Percentiles rank a stretch among this genome's conserved stretches.
phyloP scores from a whole-genome alignment of 2,888 invertebrate genomes.

The Ectropis crepuscularia region DNA sequence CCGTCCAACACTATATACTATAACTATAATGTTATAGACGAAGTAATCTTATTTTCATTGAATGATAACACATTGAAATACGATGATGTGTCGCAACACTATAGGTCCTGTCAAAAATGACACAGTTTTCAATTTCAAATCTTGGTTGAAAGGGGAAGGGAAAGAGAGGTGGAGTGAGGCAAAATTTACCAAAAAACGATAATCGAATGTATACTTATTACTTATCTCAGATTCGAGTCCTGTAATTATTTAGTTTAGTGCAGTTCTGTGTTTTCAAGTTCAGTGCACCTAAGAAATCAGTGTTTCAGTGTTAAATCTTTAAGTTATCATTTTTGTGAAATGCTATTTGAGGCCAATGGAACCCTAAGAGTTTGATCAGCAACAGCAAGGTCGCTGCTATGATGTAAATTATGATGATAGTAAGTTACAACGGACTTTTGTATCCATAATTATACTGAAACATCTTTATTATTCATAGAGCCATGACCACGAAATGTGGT shows the following conservation, averaged over 20 bases:
- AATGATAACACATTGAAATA: too few relatives aligned
- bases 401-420: conserved; percentile 71
- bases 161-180: neutral
- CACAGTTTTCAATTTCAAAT: neutral
- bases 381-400: conserved; percentile 72
- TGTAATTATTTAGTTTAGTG: conserved; percentile 7
- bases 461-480: too few relatives aligned
- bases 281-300: neutral
- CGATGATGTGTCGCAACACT: too few relatives aligned
- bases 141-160: neutral
- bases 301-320: conserved; percentile 18
- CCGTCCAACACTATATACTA: too few relatives aligned
- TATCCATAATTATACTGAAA: neutral
- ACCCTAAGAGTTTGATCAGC: conserved; percentile 56
- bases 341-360: conserved; percentile 44
- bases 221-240: neutral
- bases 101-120: too few relatives aligned
- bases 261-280: neutral
- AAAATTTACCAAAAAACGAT: neutral
- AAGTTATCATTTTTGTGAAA: conserved; percentile 32
- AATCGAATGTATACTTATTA: neutral
- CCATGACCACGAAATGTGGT: neutral
- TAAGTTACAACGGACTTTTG: conserved; percentile 55
- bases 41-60: too few relatives aligned
- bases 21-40: too few relatives aligned